Conservation (phyloP, 2,888 invertebrate genomes). For the Thera obeliscata region DNA sequence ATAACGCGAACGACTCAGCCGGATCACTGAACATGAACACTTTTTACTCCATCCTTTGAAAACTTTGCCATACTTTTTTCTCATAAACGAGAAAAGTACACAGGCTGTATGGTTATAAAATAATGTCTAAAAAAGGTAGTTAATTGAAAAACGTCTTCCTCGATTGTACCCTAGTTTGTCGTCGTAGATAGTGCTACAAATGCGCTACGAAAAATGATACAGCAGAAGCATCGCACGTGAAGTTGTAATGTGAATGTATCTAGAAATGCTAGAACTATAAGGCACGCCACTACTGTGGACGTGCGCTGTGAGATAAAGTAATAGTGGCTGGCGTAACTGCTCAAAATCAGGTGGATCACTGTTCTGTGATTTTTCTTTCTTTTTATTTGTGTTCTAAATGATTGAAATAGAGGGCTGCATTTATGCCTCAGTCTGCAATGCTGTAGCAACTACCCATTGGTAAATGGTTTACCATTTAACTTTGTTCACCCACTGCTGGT, state of each 20-base stretch:
- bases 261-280: background rate
- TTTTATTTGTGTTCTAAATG: no score
- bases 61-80: background rate
- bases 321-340: no score
- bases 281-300: background rate
- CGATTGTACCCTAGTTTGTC: background rate
- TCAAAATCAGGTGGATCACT: no score
- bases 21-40: slow-evolving; percentile 27
- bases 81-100: background rate
- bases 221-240: background rate
- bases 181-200: slow-evolving; percentile 7
- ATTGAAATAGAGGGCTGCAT: no score
- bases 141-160: slow-evolving; percentile 6
- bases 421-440: no score
- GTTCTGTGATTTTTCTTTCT: no score
- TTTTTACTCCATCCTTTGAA: slow-evolving; percentile 5
- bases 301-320: no score
- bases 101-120: background rate
- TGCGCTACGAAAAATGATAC: slow-evolving; percentile 10
- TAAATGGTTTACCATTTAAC: no score
- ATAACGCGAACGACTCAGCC: slow-evolving; percentile 32
- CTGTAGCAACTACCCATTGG: no score
- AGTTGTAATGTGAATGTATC: background rate
- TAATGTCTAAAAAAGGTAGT: slow-evolving; percentile 10
- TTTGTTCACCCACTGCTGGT: no score